phyloP scores from a whole-genome alignment of 2,797 vertebrate genomes.

The Chrysolophus pictus region DNA sequence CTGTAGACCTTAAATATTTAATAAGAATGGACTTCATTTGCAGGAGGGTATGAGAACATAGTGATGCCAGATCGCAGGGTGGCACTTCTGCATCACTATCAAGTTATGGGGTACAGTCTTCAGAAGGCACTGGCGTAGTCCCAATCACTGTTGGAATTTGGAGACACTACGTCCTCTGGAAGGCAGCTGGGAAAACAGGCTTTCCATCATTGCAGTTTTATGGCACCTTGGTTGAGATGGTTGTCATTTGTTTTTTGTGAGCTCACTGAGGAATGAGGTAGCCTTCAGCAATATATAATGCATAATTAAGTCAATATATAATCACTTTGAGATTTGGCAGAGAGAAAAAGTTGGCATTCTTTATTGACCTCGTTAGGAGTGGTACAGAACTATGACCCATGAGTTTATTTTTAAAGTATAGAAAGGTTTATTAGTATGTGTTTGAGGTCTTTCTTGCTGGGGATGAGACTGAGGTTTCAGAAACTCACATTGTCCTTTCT shows the following conservation, averaged over 20 bases:
- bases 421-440: background rate
- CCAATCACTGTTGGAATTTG: background rate
- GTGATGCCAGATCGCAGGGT: background rate
- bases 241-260: background rate
- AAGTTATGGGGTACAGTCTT: background rate
- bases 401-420: constrained; percentile 8
- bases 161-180: background rate
- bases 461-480: background rate
- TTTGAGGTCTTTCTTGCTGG: background rate
- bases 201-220: background rate
- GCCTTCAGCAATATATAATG: constrained; percentile 1
- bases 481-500: background rate
- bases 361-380: constrained; percentile 42
- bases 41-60: background rate
- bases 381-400: background rate
- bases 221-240: background rate
- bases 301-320: constrained; percentile 27
- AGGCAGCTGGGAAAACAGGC: background rate
- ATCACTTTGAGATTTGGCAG: constrained; percentile 9
- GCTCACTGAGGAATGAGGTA: background rate
- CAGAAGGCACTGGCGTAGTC: background rate
- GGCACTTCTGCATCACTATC: background rate
- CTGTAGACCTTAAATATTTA: background rate
- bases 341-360: background rate
- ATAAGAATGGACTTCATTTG: background rate